These are phyloP conservation scores for Xerus rutilus DNA, from an alignment of 2,797 vertebrate species.

Conservation along the genomic window DNA sequence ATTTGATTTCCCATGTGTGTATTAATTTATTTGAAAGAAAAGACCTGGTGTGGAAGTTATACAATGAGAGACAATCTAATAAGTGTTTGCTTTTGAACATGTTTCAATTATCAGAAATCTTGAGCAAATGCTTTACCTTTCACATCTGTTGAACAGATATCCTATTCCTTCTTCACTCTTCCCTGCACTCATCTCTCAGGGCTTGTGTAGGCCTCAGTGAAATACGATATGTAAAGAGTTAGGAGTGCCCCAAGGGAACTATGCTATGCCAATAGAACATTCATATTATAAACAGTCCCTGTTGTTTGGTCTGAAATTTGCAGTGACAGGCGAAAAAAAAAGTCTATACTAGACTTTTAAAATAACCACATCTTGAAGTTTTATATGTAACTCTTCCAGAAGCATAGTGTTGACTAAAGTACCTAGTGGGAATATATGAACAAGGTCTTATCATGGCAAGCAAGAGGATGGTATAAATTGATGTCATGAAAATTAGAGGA, in stretches of 20 bases:
- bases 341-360: neutral
- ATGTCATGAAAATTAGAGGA: neutral
- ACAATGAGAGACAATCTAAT: neutral
- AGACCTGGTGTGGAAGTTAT: neutral
- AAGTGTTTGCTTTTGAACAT: neutral
- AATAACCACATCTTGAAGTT: neutral
- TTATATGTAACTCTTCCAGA: conserved; percentile 5
- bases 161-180: neutral
- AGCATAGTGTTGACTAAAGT: neutral
- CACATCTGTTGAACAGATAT: neutral
- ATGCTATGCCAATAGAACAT: neutral
- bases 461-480: neutral
- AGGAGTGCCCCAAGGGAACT: neutral
- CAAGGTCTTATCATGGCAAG: neutral
- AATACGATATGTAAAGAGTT: neutral
- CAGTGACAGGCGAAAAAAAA: neutral
- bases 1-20: conserved; percentile 14
- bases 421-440: neutral
- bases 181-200: neutral
- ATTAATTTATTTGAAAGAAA: conserved; percentile 15
- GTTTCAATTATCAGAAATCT: neutral
- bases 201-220: neutral
- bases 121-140: neutral
- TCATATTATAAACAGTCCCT: neutral
- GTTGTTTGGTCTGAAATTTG: conserved; percentile 36